Evolutionary conservation across 2,888 invertebrate genomes (phyloP), one percentile per base, ranked within the genome.

Genomic region (Synergus laeviventris): DNA sequence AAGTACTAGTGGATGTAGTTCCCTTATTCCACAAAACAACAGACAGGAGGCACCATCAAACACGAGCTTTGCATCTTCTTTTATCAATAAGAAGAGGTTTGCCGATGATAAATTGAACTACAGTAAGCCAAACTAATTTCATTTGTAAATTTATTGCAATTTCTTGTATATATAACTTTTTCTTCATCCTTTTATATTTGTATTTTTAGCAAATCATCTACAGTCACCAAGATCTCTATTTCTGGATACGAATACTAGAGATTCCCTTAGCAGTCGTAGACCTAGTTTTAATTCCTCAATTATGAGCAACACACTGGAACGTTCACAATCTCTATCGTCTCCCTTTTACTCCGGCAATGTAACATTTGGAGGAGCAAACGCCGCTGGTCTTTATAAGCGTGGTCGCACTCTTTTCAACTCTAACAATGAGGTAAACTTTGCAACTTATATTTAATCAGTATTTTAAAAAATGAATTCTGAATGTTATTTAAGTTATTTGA

Each of bases 341-440:
- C 95, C 96, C 16, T 96, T 96, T 89, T 96, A 96, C 87, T 92
- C 93, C 81, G 96, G 96, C 36, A 93, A 93, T 79, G 96, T 95
- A 1, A 94, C 93, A 81, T 96, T 95, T 88, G 96, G 96, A 2
- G 96, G 96, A 59, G 94, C 95, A 16, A 91, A 90, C 80, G 87
- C 90, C n/a, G 86, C 87, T n/a, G 87, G 86, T 31, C 79, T 88
- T 70, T 89, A 89, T 62, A 88, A 84, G 73, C 86, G 84, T 70
- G 84, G 84, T 76, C 87, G 86, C 42, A 84, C 83, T 66, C 75
- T 86, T 49, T 86, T 88, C 78, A 87, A 84, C 75, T 84, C 81
- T 77, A 77, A 83, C 11, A 86, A 83, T 42, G 87, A 89, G 82
- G 89, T 87, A 80, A 12, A 49, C n/a, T 49, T 49, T 49, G 7